These are phyloP conservation scores for Dascillus cervinus DNA, from an alignment of 2,888 invertebrate genomes.

Conservation along the genomic window DNA sequence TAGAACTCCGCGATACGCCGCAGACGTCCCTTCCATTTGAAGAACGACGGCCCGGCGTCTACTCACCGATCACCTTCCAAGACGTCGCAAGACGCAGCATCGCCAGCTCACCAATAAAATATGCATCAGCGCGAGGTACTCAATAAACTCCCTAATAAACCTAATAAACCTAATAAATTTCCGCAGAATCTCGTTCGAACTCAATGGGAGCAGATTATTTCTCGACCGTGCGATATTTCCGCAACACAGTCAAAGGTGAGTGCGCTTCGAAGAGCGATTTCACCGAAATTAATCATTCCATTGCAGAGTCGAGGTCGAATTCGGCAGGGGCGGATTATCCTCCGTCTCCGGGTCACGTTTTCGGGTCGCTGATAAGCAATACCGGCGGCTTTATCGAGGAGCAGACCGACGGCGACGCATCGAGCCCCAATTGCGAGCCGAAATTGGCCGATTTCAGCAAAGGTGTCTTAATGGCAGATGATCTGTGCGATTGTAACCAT, in stretches of 20 bases:
- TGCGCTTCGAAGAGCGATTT: too few species aligned
- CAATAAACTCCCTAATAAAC: background rate
- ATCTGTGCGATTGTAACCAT: conserved; percentile 1
- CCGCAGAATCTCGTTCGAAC: conserved; percentile 60
- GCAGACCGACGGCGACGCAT: background rate
- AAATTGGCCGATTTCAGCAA: conserved; percentile 2
- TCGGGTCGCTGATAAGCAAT: conserved; percentile 51
- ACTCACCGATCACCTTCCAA: conserved; percentile 79
- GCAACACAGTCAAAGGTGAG: too few species aligned
- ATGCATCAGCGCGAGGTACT: too few species aligned
- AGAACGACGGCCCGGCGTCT: conserved; percentile 55
- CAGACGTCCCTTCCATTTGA: conserved; percentile 26
- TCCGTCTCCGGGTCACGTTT: conserved; percentile 45
- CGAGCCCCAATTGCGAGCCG: background rate
- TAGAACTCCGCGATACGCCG: conserved; percentile 17
- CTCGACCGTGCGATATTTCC: too few species aligned
- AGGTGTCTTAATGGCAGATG: conserved; percentile 2
- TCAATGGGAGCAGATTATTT: conserved; percentile 54
- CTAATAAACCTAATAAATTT: conserved; percentile 5
- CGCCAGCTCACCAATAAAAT: conserved; percentile 65
- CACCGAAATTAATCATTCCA: too few species aligned
- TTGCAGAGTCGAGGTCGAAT: conserved; percentile 26
- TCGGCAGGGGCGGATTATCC: background rate
- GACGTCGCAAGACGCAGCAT: conserved; percentile 74
- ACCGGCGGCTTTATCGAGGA: conserved; percentile 34